These are phyloP conservation scores for Aleiodes sp. DNA, from an alignment of 1,140 invertebrate genomes.

Conservation along the genomic window DNA sequence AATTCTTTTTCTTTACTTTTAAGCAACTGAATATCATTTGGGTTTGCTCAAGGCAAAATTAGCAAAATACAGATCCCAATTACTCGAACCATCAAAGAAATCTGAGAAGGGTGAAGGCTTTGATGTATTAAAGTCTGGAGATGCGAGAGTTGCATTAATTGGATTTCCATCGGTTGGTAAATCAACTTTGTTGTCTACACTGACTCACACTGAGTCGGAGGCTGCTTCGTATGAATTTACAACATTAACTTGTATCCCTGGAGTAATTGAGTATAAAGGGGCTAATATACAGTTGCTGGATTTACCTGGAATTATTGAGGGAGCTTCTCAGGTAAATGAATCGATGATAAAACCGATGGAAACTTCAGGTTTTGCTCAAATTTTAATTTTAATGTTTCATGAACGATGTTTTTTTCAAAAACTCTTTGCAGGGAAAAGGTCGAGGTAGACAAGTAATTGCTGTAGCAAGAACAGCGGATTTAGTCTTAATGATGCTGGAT, in stretches of 20 bases:
- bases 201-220: constrained; percentile 95
- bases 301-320: constrained; percentile 97
- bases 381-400: neutral
- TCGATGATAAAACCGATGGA: neutral
- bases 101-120: constrained; percentile 99
- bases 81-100: constrained; percentile 95
- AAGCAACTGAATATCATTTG: constrained; percentile 99
- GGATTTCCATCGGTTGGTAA: constrained; percentile 97
- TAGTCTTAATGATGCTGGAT: constrained; percentile 99
- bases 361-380: too few species aligned
- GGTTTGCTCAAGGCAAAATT: constrained; percentile 98
- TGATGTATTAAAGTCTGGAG: constrained; percentile 99
- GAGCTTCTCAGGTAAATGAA: constrained; percentile 80
- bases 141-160: constrained; percentile 97
- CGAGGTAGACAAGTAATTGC: constrained; percentile 85
- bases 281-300: constrained; percentile 98
- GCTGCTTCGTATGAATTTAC: constrained; percentile 99
- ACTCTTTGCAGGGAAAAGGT: constrained; percentile 56
- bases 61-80: constrained; percentile 95
- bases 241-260: constrained; percentile 98
- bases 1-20: constrained; percentile 54
- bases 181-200: constrained; percentile 92
- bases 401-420: neutral
- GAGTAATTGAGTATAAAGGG: constrained; percentile 97
- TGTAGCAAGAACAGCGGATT: constrained; percentile 94